Evolutionary conservation across 1,140 invertebrate species (phyloP).

Genomic region (Rhopalosiphum maidis): DNA sequence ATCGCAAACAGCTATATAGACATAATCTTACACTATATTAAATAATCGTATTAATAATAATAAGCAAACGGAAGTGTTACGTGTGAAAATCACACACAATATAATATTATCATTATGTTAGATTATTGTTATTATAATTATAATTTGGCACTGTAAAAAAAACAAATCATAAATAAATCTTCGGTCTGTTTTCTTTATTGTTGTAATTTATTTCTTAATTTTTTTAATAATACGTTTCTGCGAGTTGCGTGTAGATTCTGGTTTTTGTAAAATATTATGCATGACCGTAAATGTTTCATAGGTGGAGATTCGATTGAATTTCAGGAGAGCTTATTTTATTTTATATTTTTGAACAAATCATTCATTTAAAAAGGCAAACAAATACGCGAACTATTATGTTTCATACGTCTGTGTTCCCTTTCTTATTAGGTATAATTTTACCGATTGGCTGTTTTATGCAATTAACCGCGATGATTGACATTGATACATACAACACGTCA

Average conservation of each 20-base stretch:
- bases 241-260: not conserved
- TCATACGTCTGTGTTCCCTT: not conserved
- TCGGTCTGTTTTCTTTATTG: not conserved
- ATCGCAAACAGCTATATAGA: not conserved
- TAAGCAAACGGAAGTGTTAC: not conserved
- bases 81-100: not conserved
- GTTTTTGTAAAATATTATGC: not conserved
- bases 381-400: not conserved
- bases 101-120: not conserved
- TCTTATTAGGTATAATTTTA: not conserved
- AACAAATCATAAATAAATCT: not conserved
- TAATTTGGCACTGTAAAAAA: not conserved
- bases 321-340: not conserved
- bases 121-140: not conserved
- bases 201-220: not conserved
- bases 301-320: not conserved
- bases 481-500: not conserved
- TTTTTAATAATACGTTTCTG: not conserved
- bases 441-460: not conserved
- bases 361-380: not conserved
- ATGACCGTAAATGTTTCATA: not conserved
- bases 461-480: no score
- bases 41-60: conserved; percentile 12
- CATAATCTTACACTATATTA: not conserved
- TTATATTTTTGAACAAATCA: not conserved